Evolutionary conservation across 2,797 vertebrate genomes (phyloP), one percentile per base, ranked within the genome.

Genomic region (Trachurus trachurus): DNA sequence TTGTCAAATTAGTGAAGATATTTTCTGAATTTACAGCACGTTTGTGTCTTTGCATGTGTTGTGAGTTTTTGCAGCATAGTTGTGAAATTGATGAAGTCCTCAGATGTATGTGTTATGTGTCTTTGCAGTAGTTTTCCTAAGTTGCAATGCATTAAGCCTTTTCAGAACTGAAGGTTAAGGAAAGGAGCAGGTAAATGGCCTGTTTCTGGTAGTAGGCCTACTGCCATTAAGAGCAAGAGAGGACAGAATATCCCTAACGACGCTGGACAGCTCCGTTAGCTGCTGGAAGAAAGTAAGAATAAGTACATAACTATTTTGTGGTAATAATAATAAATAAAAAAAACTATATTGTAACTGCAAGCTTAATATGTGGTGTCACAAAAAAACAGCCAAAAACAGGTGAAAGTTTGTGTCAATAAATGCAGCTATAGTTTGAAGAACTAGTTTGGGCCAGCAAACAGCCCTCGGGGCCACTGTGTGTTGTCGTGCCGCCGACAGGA

Each of bases 401-500:
- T n/a, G 29, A 42, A 17, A 34, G 13, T 37, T 62, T 57, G 10
- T 60, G 61, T 60, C 16, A 56, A 65, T 59, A 49, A 29, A 10
- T 52, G 6, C 5, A 47, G 56, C 58, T 17, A 37, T 9, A 16
- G 12, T 4, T 29, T 1, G 39, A 26, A 52, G 60, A 65, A 71
- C 9, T 54, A 47, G 40, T 74, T 74, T 16, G 29, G 17, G 42
- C 21, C 50, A 40, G 26, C n/a, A 73, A 37, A 31, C 8, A 17
- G 31, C 6, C 21, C 57, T n/a, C 3, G n/a, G 37, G 49, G 10
- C 21, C 26, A 26, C 26, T 26, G 26, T 73, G 29, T 80, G 52
- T 31, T 19, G 57, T 31, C 54, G 34, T 7, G 59, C 39, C 42
- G 44, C 70, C 9, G 70, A 17, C 69, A 9, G 72, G 68, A 31